Evolutionary conservation across 2,797 vertebrate species (phyloP).

Genomic region (Streptopelia turtur): DNA sequence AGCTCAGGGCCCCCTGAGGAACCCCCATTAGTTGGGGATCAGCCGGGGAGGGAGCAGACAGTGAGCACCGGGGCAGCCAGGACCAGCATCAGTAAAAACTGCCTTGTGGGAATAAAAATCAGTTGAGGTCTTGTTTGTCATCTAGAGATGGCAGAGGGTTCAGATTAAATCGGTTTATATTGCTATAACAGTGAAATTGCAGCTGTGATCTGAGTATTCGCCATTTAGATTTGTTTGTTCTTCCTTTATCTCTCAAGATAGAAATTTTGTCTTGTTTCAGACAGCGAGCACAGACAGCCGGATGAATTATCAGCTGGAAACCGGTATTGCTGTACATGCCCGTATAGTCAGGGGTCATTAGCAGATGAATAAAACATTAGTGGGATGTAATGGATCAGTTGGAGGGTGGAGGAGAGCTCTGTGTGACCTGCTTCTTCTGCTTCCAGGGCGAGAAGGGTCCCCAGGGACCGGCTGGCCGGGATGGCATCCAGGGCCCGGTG

Average conservation of each 20-base stretch:
- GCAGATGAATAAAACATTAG: not conserved
- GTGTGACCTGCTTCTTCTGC: not conserved
- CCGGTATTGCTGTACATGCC: not conserved
- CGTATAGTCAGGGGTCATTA: not conserved
- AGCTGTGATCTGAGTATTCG: constrained; percentile 2
- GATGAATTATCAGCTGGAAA: not conserved
- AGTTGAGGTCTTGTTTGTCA: not conserved
- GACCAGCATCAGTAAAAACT: not conserved
- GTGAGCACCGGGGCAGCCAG: not conserved
- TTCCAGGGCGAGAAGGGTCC: constrained; percentile 96
- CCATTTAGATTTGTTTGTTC: not conserved
- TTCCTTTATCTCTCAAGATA: constrained; percentile 4
- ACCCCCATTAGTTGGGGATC: accelerated
- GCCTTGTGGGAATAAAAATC: not conserved
- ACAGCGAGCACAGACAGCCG: not conserved
- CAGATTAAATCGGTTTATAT: constrained; percentile 2
- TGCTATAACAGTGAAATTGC: not conserved
- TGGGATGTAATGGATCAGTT: not conserved
- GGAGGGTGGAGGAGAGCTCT: not conserved
- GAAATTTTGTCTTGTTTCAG: not conserved
- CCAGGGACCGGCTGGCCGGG: constrained; percentile 95
- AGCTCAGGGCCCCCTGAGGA: not conserved
- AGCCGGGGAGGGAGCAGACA: not conserved
- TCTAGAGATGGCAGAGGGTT: not conserved
- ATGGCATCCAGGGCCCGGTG: constrained; percentile 96